Evolutionary conservation across 2,797 vertebrate species (phyloP).

Genomic region (Urosaurus nigricauda): DNA sequence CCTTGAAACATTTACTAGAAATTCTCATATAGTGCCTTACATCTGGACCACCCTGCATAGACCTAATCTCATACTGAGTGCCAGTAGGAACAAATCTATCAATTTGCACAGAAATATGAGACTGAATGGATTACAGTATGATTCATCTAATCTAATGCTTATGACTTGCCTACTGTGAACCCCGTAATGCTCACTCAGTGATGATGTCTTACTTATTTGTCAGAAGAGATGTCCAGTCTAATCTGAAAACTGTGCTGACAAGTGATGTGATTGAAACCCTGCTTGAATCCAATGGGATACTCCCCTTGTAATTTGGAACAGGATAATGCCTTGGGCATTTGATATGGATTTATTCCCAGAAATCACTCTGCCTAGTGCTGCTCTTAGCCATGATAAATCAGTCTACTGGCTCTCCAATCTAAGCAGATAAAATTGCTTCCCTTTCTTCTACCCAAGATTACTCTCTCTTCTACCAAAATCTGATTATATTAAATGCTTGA

Average conservation of each 20-base stretch:
- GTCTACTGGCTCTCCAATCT: constrained; percentile 63
- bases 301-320: constrained; percentile 53
- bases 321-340: constrained; percentile 50
- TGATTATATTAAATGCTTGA: constrained; percentile 32
- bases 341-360: not conserved
- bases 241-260: constrained; percentile 19
- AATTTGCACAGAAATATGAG: constrained; percentile 15
- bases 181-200: constrained; percentile 5
- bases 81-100: constrained; percentile 15
- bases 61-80: constrained; percentile 22
- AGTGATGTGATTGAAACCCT: constrained; percentile 20
- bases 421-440: constrained; percentile 65
- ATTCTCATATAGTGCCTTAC: not conserved
- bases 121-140: constrained; percentile 15
- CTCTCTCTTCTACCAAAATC: constrained; percentile 28
- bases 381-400: constrained; percentile 50
- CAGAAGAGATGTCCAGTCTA: constrained; percentile 8
- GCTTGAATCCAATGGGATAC: constrained; percentile 18
- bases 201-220: constrained; percentile 34
- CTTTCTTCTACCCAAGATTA: constrained; percentile 25
- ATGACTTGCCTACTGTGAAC: not conserved
- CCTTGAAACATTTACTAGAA: not conserved
- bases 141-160: constrained; percentile 22
- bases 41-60: not conserved
- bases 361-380: constrained; percentile 48